Percentiles rank a stretch among this genome's conserved stretches.
phyloP scores from a whole-genome alignment of 2,797 vertebrate species.

The Florisuga fusca region DNA sequence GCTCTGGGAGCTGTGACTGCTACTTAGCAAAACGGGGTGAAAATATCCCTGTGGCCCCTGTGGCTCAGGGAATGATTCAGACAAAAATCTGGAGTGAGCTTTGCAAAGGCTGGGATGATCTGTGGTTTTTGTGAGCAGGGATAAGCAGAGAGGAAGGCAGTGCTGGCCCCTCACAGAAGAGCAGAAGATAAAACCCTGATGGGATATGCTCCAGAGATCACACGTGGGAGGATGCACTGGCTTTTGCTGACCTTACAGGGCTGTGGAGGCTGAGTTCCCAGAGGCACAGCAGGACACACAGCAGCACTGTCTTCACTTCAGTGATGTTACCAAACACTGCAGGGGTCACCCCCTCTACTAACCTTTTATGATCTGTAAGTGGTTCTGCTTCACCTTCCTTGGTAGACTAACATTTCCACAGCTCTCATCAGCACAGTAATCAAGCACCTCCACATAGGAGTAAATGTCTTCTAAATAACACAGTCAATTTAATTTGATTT shows the following conservation, averaged over 20 bases:
- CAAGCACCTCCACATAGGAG: background rate
- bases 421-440: background rate
- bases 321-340: background rate
- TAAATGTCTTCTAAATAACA: background rate
- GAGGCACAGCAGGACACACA: background rate
- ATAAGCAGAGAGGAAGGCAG: background rate
- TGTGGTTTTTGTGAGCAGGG: background rate
- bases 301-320: accelerated
- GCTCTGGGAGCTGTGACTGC: background rate
- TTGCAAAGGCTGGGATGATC: background rate
- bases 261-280: background rate
- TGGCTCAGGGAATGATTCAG: background rate
- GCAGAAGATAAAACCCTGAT: background rate
- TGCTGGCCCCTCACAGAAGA: background rate
- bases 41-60: background rate
- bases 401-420: background rate
- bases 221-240: background rate
- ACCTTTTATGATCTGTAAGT: background rate
- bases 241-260: background rate
- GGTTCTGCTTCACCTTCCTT: background rate
- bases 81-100: background rate
- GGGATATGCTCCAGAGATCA: background rate
- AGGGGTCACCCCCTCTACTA: background rate
- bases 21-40: background rate
- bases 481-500: background rate